Base-by-base conservation (phyloP, 2,888 invertebrate genomes). In the Acrobasis suavella region DNA sequence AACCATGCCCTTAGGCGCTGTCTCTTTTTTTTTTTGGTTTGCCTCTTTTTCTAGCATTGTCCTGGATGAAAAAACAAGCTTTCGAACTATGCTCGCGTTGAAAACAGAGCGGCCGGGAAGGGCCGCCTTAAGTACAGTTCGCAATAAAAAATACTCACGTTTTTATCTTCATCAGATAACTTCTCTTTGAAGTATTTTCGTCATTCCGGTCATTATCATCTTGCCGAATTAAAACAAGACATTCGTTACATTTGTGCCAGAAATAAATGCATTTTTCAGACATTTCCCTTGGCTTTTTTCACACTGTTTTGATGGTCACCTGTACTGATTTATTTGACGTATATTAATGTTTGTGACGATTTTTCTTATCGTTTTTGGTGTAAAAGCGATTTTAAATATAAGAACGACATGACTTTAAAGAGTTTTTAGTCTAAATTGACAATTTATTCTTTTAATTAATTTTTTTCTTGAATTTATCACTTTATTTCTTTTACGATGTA, bases 151-250 rank as follows among this genome's bases (percentile, higher is more conserved):
- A 46, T 46, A n/a, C 7, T 22, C 2, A 12, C 49, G 37, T 32
- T 58, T 32, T n/a, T 46, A 58, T 58, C 49, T 46, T 49, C 14
- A 58, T 58, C 58, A 46, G 17, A 51, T 51, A 51, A 51, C 17
- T 51, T 22, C 51, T 22, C 38, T 55, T 55, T 55, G 38, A 55
- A 15, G 54, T 55, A 38, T 55, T 55, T 54, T 55, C 51, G 51
- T 51, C 51, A 51, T 51, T 55, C 37, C 16, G 54, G 54, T 38
- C 54, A 39, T 55, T 55, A 55, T 15, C 38, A 9, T 39, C 16
- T 55, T 55, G 54, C 54, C 54, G 38, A 55, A 55, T 55, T 55
- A 15, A 52, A 52, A 32, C 22, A 52, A 32, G 37, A 38, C 37
- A 38, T 55, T 38, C 39, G 38, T 38, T 9, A n/a, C 54, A 37